Percentiles rank a stretch among this genome's conserved stretches.
These are phyloP conservation scores for Acestrorhynchus altus DNA, from an alignment of 2,797 vertebrate genomes.

Conservation along the genomic window DNA sequence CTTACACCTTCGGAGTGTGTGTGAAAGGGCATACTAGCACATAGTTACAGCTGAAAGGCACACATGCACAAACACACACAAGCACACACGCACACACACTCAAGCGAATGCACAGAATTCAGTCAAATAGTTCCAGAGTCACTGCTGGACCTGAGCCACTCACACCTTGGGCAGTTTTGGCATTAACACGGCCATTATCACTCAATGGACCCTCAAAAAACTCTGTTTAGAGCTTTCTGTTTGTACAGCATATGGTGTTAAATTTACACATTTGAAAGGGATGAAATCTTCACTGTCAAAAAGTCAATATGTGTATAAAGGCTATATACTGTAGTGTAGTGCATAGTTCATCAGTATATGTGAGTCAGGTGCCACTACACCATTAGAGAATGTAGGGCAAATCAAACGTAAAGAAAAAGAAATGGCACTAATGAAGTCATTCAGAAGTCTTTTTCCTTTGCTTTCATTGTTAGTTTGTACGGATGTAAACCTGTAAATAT, in stretches of 20 bases:
- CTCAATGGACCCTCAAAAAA: not conserved
- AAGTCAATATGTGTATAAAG: not conserved
- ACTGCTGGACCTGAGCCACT: not conserved
- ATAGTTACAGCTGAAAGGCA: not conserved
- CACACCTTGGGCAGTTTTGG: not conserved
- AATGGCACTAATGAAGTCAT: no score
- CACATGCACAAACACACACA: not conserved
- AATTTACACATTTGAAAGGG: not conserved
- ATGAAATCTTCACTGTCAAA: not conserved
- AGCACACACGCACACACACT: not conserved
- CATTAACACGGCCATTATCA: not conserved
- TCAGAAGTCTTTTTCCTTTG: no score
- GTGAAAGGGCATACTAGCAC: slow-evolving; percentile 27
- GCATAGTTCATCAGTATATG: no score
- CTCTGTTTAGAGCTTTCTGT: not conserved
- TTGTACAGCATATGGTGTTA: not conserved
- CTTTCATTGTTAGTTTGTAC: no score
- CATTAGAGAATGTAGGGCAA: no score
- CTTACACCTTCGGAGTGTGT: slow-evolving; percentile 20
- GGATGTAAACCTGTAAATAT: no score
- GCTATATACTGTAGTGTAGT: no score
- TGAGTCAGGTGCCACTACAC: no score
- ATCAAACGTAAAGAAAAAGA: no score
- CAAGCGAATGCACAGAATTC: not conserved
- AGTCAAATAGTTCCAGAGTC: not conserved